Evolutionary conservation across 2,888 invertebrate genomes (phyloP).

Genomic region (Euzophera pinguis): DNA sequence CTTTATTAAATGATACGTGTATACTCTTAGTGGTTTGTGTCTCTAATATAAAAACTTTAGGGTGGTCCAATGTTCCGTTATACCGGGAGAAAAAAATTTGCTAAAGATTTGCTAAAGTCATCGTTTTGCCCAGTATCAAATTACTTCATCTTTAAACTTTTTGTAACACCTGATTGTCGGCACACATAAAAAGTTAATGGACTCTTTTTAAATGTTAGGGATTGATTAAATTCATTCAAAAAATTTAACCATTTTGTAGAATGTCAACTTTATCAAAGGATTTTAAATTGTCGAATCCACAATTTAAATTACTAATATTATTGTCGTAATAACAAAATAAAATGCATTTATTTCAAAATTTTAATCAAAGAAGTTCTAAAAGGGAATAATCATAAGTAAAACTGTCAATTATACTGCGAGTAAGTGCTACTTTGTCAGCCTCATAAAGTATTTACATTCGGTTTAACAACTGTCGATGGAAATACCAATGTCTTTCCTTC

Average conservation of each 20-base stretch:
- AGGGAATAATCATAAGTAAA: background rate
- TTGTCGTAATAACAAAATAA: background rate
- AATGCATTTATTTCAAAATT: background rate
- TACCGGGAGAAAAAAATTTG: background rate
- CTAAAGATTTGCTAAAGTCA: background rate
- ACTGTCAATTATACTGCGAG: background rate
- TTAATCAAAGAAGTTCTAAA: background rate
- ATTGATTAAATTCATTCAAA: no score
- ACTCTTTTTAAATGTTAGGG: background rate
- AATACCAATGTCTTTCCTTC: conserved; percentile 7
- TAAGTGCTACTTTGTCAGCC: background rate
- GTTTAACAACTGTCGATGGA: conserved; percentile 3
- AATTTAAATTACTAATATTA: no score
- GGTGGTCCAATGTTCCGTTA: conserved; percentile 32
- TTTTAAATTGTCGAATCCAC: no score
- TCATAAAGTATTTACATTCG: conserved; percentile 37
- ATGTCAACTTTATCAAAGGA: no score
- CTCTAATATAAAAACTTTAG: conserved; percentile 36
- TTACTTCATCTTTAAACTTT: background rate
- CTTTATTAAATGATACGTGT: background rate
- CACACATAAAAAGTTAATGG: background rate
- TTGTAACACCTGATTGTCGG: background rate
- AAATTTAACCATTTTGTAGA: no score
- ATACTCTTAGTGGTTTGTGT: background rate
- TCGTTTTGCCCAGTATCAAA: background rate